Base-by-base conservation (phyloP, 1,140 invertebrate species). In the Apocrypta bakeri region DNA sequence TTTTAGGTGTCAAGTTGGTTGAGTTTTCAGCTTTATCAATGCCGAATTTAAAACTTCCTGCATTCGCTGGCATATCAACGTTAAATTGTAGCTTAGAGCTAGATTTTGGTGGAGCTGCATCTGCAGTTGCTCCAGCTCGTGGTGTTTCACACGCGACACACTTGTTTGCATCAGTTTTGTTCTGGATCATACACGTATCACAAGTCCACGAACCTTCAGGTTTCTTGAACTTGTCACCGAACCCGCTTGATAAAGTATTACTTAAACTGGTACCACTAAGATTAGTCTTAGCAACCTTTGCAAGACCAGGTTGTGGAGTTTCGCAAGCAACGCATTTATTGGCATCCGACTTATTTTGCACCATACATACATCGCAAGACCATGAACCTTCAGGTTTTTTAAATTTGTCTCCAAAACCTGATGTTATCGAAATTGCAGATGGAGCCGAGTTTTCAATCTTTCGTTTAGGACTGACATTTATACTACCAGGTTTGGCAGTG, bases 341-440 rank as follows among this genome's bases (percentile, higher is more conserved):
- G 33, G 87, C 88, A 29, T 90, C 90, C 42, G 85, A 81, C 63
- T 94, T 93, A 87, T 95, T 95, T 81, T 90, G 90, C 3, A 95
- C 85, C 91, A 94, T 92, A 85, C 95, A 95, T 21, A 90, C 88
- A 40, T 93, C 91, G 88, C 95, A 95, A 82, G 91, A 93, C 95
- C 95, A 95, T 81, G 92, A 84, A 68, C 91, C 91, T 85, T 90
- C 86, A 21, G 90, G 88, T 84, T 92, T 89, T 81, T 93, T 93
- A 87, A 93, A 91, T 74, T 89, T 90, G 56, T 93, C 88, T 12
- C 90, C 92, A 87, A 93, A 93, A 24, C 91, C 91, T 56, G 76
- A 75, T 84, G 27, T 90, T 68, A 71, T 81, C 89, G 56, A 77
- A 56, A 80, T 42, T 56, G 73, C 85, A 31, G n/a, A 27, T 6